A percentile compares a stretch with the other conserved stretches of the same genome.
Conservation (phyloP, 2,113 vertebrate genomes). For the Hydrolagus affinis region DNA sequence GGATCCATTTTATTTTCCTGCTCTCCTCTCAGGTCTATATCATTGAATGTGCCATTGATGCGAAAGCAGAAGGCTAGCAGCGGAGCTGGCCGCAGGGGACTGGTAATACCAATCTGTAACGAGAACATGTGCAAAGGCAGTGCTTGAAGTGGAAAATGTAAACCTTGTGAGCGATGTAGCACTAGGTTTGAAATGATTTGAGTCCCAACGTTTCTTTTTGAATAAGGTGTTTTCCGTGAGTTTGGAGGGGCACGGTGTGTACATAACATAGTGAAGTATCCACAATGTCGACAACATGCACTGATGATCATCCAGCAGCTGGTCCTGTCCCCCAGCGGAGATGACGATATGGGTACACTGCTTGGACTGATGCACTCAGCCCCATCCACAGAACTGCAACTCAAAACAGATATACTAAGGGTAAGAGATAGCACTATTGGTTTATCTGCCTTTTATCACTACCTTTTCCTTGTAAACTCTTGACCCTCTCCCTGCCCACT, state of each 20-base stretch:
- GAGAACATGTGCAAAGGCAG: no score
- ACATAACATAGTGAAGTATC: constrained; percentile 93
- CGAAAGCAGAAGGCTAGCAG: background rate
- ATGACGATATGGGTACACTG: constrained; percentile 97
- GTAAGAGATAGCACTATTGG: constrained; percentile 47
- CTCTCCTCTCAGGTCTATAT: background rate
- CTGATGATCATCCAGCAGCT: constrained; percentile 94
- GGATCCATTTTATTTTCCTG: background rate
- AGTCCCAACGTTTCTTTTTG: background rate
- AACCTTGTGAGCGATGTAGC: background rate
- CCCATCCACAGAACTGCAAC: constrained; percentile 76
- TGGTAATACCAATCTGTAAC: background rate
- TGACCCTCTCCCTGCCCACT: background rate
- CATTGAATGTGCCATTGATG: background rate
- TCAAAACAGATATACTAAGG: constrained; percentile 89
- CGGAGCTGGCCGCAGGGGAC: background rate
- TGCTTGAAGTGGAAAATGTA: background rate
- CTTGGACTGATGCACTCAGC: constrained; percentile 95
- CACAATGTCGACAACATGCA: constrained; percentile 86
- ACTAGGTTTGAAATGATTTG: background rate
- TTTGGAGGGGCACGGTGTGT: constrained; percentile 91
- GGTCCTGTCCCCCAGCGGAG: constrained; percentile 85
- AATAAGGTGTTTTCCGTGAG: constrained; percentile 83
- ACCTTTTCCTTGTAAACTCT: background rate
- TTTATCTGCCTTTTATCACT: background rate